These are phyloP conservation scores for Tenualosa ilisha DNA, from an alignment of 2,797 vertebrate species.

Conservation along the genomic window DNA sequence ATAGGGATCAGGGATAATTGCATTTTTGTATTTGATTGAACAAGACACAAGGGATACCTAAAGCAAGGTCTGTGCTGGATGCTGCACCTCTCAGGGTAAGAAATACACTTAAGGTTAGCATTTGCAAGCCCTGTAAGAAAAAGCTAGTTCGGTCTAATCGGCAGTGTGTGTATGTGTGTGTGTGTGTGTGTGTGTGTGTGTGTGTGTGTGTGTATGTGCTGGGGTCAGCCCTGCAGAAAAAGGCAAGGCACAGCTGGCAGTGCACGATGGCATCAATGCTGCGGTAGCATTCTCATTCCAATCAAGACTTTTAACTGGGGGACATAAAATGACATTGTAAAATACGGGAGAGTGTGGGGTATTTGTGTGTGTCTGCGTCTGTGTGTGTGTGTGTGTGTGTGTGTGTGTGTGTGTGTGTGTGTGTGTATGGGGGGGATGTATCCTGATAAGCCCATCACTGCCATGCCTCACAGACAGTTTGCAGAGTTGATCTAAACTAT, in stretches of 20 bases:
- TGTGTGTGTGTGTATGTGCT: background rate
- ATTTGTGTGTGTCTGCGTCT: background rate
- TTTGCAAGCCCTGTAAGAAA: background rate
- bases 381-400: too few relatives aligned
- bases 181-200: too few relatives aligned
- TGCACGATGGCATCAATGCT: slow-evolving; percentile 46
- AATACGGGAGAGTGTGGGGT: slow-evolving; percentile 30
- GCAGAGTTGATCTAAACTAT: background rate
- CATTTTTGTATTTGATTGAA: background rate
- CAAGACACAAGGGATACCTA: background rate
- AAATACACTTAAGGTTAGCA: background rate
- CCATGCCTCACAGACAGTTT: background rate
- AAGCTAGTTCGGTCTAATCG: background rate
- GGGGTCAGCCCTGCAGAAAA: background rate
- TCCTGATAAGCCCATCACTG: background rate
- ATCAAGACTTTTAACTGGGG: slow-evolving; percentile 45
- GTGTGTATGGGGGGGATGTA: background rate
- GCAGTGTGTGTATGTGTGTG: too few relatives aligned
- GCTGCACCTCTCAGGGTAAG: background rate
- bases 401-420: background rate
- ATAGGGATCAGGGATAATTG: background rate
- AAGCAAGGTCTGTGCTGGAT: background rate
- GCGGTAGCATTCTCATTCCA: slow-evolving; percentile 55
- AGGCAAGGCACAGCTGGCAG: background rate
- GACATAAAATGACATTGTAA: slow-evolving; percentile 47